Conservation (phyloP, 2,888 invertebrate species). For the Catocala nupta region DNA sequence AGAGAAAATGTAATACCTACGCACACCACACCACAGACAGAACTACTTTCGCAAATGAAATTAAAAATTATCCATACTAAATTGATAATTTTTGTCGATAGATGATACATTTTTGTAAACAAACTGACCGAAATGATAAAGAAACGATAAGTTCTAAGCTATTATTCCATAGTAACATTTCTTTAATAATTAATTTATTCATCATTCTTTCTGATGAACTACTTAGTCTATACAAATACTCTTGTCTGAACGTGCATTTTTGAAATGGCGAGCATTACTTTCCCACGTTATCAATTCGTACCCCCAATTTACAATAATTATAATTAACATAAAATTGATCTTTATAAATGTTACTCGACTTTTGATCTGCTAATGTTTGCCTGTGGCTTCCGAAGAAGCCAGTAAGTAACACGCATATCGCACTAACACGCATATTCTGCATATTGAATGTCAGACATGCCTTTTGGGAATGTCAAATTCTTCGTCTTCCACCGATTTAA, state of each 20-base stretch:
- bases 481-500: conserved; percentile 18
- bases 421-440: conserved; percentile 63
- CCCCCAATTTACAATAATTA: conserved; percentile 31
- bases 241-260: background rate
- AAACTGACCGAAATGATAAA: too few species aligned
- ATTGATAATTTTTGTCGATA: too few species aligned
- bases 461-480: conserved; percentile 67
- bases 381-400: conserved; percentile 78
- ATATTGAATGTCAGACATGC: conserved; percentile 67
- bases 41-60: too few species aligned
- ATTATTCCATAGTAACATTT: too few species aligned
- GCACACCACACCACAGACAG: too few species aligned
- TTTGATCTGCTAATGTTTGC: conserved; percentile 48
- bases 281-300: conserved; percentile 55
- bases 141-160: too few species aligned
- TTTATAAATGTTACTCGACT: conserved; percentile 13
- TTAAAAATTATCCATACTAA: too few species aligned
- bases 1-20: too few species aligned
- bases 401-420: conserved; percentile 66
- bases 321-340: conserved; percentile 28
- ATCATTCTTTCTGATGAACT: too few species aligned
- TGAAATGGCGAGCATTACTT: conserved; percentile 39
- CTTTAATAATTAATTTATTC: too few species aligned
- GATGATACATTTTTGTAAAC: too few species aligned
- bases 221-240: too few species aligned